Conservation (phyloP, 2,113 vertebrate genomes). For the Callaeas wilsoni region DNA sequence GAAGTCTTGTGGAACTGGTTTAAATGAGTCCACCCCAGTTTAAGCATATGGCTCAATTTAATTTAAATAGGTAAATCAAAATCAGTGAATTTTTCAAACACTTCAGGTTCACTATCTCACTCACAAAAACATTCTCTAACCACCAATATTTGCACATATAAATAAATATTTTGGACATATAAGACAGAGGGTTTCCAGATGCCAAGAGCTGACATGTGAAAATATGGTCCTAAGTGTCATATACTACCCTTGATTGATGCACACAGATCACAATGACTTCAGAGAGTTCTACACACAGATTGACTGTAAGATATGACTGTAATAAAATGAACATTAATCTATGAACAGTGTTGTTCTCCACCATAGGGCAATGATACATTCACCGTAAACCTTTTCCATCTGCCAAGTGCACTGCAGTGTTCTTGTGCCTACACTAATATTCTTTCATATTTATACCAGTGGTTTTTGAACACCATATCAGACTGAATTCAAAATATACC, state of each 20-base stretch:
- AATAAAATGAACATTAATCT: conserved; percentile 49
- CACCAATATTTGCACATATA: neutral
- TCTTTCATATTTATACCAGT: neutral
- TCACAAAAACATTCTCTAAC: neutral
- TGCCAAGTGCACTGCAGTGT: neutral
- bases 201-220: neutral
- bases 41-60: neutral
- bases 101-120: neutral
- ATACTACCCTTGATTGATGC: neutral
- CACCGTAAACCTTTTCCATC: conserved; percentile 26
- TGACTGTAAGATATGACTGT: conserved; percentile 6
- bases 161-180: neutral
- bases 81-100: neutral
- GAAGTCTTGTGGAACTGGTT: neutral
- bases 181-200: neutral
- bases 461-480: neutral
- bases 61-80: neutral
- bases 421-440: neutral
- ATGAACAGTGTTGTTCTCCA: conserved; percentile 11
- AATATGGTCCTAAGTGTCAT: neutral
- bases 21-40: neutral
- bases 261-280: neutral
- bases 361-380: conserved; percentile 21
- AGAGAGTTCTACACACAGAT: neutral
- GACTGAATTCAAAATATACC: neutral